Conservation (phyloP, 2,888 invertebrate genomes). For the Cheilosia impressa region DNA sequence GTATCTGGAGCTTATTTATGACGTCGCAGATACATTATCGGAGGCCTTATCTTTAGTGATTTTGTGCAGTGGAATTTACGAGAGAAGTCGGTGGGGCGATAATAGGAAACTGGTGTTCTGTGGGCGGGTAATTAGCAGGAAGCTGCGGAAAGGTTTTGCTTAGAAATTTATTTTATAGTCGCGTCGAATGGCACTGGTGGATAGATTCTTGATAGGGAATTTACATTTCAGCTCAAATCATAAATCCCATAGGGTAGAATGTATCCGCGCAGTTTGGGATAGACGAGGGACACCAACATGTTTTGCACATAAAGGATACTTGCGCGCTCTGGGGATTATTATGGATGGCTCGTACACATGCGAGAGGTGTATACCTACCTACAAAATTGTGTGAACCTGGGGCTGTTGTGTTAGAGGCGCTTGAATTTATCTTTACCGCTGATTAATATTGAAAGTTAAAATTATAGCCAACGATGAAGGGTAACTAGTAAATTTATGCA, state of each 20-base stretch:
- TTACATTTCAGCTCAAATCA: constrained; percentile 55
- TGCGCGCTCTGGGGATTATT: constrained; percentile 32
- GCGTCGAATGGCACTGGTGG: constrained; percentile 26
- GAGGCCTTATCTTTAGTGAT: constrained; percentile 64
- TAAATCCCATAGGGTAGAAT: constrained; percentile 43
- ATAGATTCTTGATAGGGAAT: constrained; percentile 53
- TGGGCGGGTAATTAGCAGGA: constrained; percentile 70
- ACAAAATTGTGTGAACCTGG: not conserved
- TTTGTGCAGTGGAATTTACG: constrained; percentile 49
- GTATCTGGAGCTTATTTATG: constrained; percentile 73
- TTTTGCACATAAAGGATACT: not conserved
- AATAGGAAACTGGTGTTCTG: constrained; percentile 52
- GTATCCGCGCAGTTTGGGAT: constrained; percentile 2
- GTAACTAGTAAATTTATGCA: constrained; percentile 8
- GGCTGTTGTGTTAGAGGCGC: constrained; percentile 9
- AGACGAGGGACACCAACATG: constrained; percentile 17
- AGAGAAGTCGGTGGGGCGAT: constrained; percentile 22
- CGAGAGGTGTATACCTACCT: constrained; percentile 16
- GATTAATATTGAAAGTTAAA: constrained; percentile 53
- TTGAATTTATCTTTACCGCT: constrained; percentile 49
- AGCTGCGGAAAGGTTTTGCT: constrained; percentile 17
- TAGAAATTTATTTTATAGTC: constrained; percentile 37
- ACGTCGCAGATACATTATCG: constrained; percentile 69
- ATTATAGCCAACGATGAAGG: constrained; percentile 28
- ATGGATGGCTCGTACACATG: constrained; percentile 58